phyloP scores from a whole-genome alignment of 2,113 vertebrate genomes.

The Vicugna pacos region DNA sequence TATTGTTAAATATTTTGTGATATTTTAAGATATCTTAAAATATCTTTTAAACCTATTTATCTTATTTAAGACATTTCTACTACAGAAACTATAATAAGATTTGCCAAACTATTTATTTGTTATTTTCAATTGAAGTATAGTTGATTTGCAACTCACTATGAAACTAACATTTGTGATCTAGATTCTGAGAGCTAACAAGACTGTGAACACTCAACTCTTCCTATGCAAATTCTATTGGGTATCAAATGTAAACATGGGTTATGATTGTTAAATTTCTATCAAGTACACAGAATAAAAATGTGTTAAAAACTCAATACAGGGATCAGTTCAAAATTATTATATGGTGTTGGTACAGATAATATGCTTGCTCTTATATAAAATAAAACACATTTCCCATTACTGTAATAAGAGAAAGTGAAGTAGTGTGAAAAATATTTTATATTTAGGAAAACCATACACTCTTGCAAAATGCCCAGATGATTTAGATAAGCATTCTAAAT shows the following conservation, averaged over 20 bases:
- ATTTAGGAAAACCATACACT: not conserved
- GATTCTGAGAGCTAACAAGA: not conserved
- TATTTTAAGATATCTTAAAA: not conserved
- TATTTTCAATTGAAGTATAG: not conserved
- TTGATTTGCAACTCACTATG: not conserved
- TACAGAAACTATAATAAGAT: not conserved
- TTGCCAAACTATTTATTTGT: not conserved
- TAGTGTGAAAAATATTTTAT: conserved; percentile 45
- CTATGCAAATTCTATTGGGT: not conserved
- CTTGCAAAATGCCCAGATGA: not conserved
- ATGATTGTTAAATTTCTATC: not conserved
- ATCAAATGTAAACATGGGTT: not conserved
- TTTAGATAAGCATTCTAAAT: conserved; percentile 17
- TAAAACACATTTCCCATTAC: not conserved
- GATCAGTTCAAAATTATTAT: not conserved
- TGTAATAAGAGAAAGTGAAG: not conserved
- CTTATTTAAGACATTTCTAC: not conserved
- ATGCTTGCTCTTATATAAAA: not conserved
- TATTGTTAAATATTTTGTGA: not conserved
- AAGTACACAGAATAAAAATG: not conserved
- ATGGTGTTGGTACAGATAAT: not conserved
- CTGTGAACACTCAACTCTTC: not conserved
- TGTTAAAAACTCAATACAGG: not conserved
- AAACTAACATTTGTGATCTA: not conserved
- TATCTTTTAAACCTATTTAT: not conserved